These are phyloP conservation scores for Dipodomys stephensi DNA, from an alignment of 2,113 vertebrate species.

Conservation along the genomic window DNA sequence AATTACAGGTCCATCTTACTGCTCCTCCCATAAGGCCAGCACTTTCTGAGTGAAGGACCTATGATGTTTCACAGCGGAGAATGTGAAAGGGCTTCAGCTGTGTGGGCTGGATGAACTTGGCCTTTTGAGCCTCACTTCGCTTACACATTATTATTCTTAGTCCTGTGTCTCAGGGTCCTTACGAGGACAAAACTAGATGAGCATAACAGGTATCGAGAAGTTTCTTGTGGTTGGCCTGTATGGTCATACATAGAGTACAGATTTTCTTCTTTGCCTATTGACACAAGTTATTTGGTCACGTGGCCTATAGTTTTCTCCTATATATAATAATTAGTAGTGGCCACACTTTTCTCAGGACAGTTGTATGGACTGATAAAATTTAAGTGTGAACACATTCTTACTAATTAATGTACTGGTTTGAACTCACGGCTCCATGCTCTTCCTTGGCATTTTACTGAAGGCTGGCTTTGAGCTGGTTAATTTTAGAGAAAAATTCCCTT, in stretches of 20 bases:
- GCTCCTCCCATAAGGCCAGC: too few relatives aligned
- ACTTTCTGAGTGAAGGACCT: not conserved
- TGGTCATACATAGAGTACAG: not conserved
- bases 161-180: not conserved
- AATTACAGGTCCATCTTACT: not conserved
- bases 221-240: accelerated
- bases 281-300: not conserved
- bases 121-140: not conserved
- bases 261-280: not conserved
- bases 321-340: not conserved
- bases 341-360: not conserved
- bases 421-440: too few relatives aligned
- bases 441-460: too few relatives aligned
- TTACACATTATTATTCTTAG: not conserved
- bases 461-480: too few relatives aligned
- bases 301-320: not conserved
- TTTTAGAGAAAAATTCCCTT: too few relatives aligned
- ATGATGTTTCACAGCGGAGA: not conserved
- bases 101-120: not conserved
- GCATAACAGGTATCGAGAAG: not conserved
- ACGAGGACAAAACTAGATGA: not conserved
- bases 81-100: not conserved
- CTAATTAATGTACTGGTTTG: too few relatives aligned
- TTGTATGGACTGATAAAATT: not conserved
- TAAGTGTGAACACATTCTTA: not conserved